Base-by-base conservation (phyloP, 2,888 invertebrate species). In the Philaethria dido region DNA sequence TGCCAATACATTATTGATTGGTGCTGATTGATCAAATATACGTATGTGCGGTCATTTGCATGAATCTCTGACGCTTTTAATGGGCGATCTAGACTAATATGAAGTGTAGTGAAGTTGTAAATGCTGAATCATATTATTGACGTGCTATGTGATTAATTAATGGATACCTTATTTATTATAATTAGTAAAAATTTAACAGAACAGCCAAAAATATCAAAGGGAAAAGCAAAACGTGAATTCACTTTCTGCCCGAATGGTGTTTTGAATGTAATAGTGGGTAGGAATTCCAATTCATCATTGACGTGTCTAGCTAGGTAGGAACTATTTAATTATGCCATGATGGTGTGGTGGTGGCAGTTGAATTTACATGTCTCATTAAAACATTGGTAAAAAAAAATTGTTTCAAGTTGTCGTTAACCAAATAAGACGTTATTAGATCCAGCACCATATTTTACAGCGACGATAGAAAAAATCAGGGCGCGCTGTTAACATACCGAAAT, bases 1-100 rank as follows among this genome's bases (percentile, higher is more conserved):
- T 85, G 87, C 87, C 91, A 89, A 92, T 92, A 91, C 86, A 85
- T 88, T 90, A 92, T 92, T 92, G 92, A 92, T 92, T 92, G 92
- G 91, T 90, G 88, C 87, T 90, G 91, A 92, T 92, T 92, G 92
- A 80, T 79, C 75, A 77, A 78, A 81, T 80, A 79, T 80, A 80
- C 71, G 79, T 59, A 64, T 64, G 78, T 73, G 78, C 80, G 80
- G 86, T 86, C 88, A 81, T 89, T 89, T 89, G 88, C 85, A 87
- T 87, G 88, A 89, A 89, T 91, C 89, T 89, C 84, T 81, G 84
- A 82, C 76, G 80, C 81, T 84, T 84, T 86, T 89, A 88, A 90
- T 88, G 81, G 85, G 72, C 84, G 79, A 84, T 86, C 80, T 83
- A 78, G 75, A 81, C 83, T 91, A 88, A 91, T 90, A 85, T 83